phyloP scores from a whole-genome alignment of 2,113 vertebrate genomes.

The Equus quagga region DNA sequence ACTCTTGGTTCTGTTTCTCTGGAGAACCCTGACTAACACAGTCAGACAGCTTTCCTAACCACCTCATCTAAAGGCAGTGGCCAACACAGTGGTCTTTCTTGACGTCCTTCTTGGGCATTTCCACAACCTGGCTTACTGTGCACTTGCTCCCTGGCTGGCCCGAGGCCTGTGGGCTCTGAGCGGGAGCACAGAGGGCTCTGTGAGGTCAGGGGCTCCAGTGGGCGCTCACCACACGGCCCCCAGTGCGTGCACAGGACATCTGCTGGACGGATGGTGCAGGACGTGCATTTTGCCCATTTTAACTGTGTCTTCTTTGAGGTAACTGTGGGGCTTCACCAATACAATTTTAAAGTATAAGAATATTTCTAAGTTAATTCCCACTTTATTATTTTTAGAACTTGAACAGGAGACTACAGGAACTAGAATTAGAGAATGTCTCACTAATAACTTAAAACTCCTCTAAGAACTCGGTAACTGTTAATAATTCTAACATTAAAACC shows the following conservation, averaged over 20 bases:
- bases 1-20: neutral
- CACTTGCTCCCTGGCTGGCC: no score
- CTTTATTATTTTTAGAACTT: slow-evolving; percentile 32
- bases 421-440: neutral
- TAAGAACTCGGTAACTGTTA: neutral
- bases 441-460: neutral
- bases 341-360: neutral
- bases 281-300: neutral
- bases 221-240: no score
- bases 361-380: neutral
- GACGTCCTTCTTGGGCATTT: neutral
- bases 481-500: neutral
- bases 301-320: neutral
- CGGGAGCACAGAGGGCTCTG: neutral
- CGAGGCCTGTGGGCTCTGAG: neutral
- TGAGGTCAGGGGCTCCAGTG: rapidly evolving
- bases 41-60: neutral
- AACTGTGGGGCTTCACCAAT: neutral
- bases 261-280: neutral
- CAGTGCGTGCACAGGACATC: neutral
- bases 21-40: neutral
- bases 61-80: neutral
- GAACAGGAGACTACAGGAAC: neutral
- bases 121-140: neutral
- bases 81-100: neutral